These are phyloP conservation scores for Crossaster papposus DNA, from an alignment of 53 echinoderm and acorn worm genomes.

Conservation along the genomic window DNA sequence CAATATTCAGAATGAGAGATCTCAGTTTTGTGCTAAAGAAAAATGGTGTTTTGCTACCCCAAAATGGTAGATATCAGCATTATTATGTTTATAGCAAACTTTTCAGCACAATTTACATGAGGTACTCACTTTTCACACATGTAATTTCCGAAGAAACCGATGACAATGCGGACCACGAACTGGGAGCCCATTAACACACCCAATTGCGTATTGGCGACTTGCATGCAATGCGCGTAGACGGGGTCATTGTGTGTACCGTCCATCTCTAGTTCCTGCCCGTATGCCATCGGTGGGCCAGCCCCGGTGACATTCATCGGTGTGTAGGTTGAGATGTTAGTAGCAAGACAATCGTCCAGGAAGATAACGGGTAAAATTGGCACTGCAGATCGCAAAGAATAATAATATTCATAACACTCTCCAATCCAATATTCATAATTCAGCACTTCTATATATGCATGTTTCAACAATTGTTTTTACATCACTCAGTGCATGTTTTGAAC, in stretches of 20 bases:
- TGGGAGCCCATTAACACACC: slow-evolving; percentile 65
- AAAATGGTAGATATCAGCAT: no score
- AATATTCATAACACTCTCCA: not conserved
- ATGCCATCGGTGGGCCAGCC: not conserved
- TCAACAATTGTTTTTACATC: not conserved
- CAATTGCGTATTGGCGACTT: slow-evolving; percentile 49
- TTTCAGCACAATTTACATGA: no score
- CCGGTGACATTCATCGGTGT: not conserved
- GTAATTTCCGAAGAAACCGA: slow-evolving; percentile 55
- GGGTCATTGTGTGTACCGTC: not conserved
- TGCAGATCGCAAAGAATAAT: not conserved
- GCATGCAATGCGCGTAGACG: slow-evolving; percentile 1
- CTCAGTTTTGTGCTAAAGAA: no score
- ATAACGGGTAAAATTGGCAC: slow-evolving; percentile 70
- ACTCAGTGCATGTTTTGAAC: not conserved
- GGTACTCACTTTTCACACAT: slow-evolving; percentile 27
- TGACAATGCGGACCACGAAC: slow-evolving; percentile 57
- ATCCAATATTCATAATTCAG: not conserved
- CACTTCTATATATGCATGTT: no score
- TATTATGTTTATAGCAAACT: no score
- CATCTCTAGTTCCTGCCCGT: not conserved
- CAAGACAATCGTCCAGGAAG: slow-evolving; percentile 15
- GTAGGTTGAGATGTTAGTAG: not conserved
- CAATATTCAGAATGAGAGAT: no score
- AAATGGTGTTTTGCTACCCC: no score